These are phyloP conservation scores for Temnopleurus reevesii DNA, from an alignment of 53 echinoderm and acorn worm genomes.

Conservation along the genomic window DNA sequence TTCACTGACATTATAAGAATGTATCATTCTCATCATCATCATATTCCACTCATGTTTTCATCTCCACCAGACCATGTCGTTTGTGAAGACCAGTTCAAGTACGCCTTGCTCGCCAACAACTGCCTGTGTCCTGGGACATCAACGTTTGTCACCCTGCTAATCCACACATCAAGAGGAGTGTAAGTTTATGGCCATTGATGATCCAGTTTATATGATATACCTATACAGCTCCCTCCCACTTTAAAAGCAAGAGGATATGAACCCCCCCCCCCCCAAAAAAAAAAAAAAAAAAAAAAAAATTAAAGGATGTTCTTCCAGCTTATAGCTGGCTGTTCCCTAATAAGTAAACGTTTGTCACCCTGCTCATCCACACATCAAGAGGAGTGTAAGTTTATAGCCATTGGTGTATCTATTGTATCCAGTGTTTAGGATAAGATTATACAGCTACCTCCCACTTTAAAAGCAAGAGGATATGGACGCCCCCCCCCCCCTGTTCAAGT, in stretches of 20 bases:
- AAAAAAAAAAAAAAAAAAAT: no score
- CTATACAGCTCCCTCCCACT: background rate
- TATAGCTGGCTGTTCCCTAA: slow-evolving; percentile 86
- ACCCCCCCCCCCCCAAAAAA: no score
- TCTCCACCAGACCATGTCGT: slow-evolving; percentile 84
- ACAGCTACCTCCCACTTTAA: no score
- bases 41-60: background rate
- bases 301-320: slow-evolving; percentile 92
- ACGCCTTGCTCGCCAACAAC: slow-evolving; percentile 98
- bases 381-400: slow-evolving; percentile 81
- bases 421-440: no score
- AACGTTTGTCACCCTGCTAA: slow-evolving; percentile 93
- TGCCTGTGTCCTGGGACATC: slow-evolving; percentile 96
- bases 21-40: no score
- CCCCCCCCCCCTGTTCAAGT: background rate
- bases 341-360: slow-evolving; percentile 85
- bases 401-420: background rate
- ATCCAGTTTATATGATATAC: no score
- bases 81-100: slow-evolving; percentile 99
- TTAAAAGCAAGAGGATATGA: slow-evolving; percentile 90
- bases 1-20: no score
- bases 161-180: slow-evolving; percentile 45
- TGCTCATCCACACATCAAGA: slow-evolving; percentile 93
- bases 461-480: no score
- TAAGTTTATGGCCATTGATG: background rate